Conservation (phyloP, 2,113 vertebrate genomes). For the Hucho hucho region DNA sequence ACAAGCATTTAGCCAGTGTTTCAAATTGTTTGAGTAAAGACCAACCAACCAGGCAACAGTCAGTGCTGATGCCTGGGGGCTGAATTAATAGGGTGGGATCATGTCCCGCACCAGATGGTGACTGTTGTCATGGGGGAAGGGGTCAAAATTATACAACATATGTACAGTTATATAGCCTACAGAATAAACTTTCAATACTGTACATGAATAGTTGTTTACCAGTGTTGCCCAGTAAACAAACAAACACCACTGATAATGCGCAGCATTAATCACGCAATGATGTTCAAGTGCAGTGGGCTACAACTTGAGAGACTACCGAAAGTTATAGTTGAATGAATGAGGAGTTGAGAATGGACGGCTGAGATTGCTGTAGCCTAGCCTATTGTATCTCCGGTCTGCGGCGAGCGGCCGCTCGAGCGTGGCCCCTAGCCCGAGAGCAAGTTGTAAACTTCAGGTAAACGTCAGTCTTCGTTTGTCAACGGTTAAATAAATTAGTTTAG, state of each 20-base stretch:
- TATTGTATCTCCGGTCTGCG: not conserved
- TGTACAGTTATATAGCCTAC: not conserved
- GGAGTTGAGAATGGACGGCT: not conserved
- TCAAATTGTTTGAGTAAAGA: not conserved
- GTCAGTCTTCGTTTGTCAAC: not conserved
- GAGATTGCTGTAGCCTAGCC: not conserved
- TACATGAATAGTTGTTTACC: no score
- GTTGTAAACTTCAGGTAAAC: not conserved
- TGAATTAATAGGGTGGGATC: constrained; percentile 5
- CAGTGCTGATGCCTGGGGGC: not conserved
- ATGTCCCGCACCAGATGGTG: constrained; percentile 65
- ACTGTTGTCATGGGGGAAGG: constrained; percentile 25
- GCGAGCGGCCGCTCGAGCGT: not conserved
- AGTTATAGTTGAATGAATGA: no score
- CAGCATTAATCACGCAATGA: no score
- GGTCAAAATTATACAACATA: constrained; percentile 25
- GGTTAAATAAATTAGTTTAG: not conserved
- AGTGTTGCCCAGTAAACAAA: no score
- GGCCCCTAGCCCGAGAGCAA: not conserved
- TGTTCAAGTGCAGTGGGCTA: no score
- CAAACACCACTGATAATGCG: no score
- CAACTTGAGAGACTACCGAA: no score
- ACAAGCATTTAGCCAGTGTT: not conserved
- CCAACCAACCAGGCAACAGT: not conserved
- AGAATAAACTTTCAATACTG: not conserved